Evolutionary conservation across 2,797 vertebrate species (phyloP).

Genomic region (Centropyge bicolor): DNA sequence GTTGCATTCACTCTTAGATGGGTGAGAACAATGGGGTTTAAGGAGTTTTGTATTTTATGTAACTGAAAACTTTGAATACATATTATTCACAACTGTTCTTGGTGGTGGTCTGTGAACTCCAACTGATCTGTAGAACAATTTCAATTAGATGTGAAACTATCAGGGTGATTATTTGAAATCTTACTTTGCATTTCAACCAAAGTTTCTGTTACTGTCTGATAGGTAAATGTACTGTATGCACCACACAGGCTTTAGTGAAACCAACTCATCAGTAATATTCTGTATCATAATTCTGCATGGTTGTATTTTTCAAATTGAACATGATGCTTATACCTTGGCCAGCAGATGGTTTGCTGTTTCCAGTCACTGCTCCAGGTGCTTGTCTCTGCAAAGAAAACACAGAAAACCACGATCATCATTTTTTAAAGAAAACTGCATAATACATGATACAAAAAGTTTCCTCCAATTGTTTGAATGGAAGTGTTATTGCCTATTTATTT

Average conservation of each 20-base stretch:
- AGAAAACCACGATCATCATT: constrained; percentile 1
- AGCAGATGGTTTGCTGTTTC: constrained; percentile 89
- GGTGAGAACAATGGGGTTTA: too few relatives aligned
- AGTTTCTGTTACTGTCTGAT: neutral
- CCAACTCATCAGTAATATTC: neutral
- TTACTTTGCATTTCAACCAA: neutral
- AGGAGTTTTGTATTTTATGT: neutral
- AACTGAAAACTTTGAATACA: neutral
- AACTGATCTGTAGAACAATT: neutral
- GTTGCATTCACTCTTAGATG: neutral
- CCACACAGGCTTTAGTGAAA: neutral
- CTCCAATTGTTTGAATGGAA: neutral
- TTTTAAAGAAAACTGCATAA: neutral
- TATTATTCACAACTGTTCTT: neutral
- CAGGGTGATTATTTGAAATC: neutral
- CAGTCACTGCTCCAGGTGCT: constrained; percentile 87
- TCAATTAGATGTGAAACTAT: neutral
- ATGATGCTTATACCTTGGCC: constrained; percentile 86
- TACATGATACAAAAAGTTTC: neutral
- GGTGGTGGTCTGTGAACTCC: neutral
- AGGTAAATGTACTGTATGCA: neutral
- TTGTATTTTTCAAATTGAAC: neutral
- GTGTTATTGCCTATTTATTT: neutral
- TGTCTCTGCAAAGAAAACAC: constrained; percentile 85
- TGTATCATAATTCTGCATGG: neutral